These are phyloP conservation scores for Nansenia antarctica DNA, from an alignment of 2,113 vertebrate species.

Conservation along the genomic window DNA sequence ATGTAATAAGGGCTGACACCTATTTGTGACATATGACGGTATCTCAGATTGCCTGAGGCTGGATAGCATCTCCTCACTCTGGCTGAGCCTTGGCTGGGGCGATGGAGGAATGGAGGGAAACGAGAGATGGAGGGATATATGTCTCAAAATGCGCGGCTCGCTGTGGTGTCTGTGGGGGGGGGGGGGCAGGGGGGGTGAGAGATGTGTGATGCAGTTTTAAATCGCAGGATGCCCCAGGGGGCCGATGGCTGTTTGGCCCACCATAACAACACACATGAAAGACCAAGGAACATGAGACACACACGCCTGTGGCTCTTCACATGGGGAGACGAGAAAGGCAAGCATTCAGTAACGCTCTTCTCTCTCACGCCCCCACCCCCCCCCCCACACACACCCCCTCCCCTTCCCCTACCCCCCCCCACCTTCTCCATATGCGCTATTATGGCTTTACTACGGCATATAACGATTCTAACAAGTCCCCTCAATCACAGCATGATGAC, in stretches of 20 bases:
- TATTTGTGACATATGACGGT: constrained; percentile 82
- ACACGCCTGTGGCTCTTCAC: neutral
- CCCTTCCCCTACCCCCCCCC: neutral
- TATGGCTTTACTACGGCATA: neutral
- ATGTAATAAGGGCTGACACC: constrained; percentile 84
- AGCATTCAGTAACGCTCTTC: neutral
- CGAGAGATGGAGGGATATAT: constrained; percentile 7
- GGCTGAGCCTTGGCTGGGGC: constrained; percentile 67
- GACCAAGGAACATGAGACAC: neutral
- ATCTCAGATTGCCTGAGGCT: constrained; percentile 74
- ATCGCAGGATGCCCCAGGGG: neutral
- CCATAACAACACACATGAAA: neutral
- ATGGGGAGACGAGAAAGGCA: neutral
- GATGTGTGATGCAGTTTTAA: neutral
- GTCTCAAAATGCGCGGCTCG: neutral
- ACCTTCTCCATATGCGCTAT: neutral
- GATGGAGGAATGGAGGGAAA: constrained; percentile 1
- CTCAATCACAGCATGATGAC: neutral
- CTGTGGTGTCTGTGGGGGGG: neutral
- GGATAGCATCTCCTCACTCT: constrained; percentile 73
- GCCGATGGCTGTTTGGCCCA: neutral
- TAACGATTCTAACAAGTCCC: neutral
- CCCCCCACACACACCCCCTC: neutral
- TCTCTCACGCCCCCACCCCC: neutral
- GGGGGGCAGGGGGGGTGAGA: neutral